A percentile compares a stretch with the other conserved stretches of the same genome.
Conservation (phyloP, 2,888 invertebrate species). For the Lithophane leautieri region DNA sequence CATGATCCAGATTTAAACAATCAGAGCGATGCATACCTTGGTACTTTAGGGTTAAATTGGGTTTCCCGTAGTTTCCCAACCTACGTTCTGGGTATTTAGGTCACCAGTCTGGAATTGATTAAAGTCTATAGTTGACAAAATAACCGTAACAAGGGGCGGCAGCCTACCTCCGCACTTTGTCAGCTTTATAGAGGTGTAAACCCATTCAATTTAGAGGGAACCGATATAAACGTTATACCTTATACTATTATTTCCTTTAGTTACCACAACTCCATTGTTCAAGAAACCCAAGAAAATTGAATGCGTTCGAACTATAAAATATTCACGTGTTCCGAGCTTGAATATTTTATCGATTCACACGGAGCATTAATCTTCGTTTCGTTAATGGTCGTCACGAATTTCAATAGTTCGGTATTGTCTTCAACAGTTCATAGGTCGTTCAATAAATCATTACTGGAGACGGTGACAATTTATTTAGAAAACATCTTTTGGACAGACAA, state of each 20-base stretch:
- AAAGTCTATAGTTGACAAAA: constrained; percentile 60
- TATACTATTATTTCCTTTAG: constrained; percentile 26
- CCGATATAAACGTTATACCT: constrained; percentile 13
- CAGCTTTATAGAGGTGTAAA: constrained; percentile 43
- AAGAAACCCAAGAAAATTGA: constrained; percentile 11
- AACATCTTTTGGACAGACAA: not conserved
- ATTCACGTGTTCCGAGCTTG: constrained; percentile 12
- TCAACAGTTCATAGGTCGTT: constrained; percentile 26
- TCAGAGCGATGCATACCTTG: constrained; percentile 38
- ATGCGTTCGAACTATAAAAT: constrained; percentile 13
- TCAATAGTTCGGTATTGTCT: constrained; percentile 40
- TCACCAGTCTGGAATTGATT: constrained; percentile 59
- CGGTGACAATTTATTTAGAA: constrained; percentile 19
- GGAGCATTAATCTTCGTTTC: constrained; percentile 48
- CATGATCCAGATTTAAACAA: constrained; percentile 49
- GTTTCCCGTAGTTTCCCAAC: constrained; percentile 28
- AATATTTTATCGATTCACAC: constrained; percentile 33
- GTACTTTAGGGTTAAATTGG: constrained; percentile 46
- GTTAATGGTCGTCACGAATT: constrained; percentile 42
- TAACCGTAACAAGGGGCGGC: constrained; percentile 38
- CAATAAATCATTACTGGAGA: constrained; percentile 26
- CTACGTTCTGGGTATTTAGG: constrained; percentile 50
- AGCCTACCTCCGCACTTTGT: constrained; percentile 30
- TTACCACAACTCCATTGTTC: constrained; percentile 6
- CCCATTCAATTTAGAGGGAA: constrained; percentile 40